phyloP scores from a whole-genome alignment of 2,888 invertebrate species.

The Andrena dorsata region DNA sequence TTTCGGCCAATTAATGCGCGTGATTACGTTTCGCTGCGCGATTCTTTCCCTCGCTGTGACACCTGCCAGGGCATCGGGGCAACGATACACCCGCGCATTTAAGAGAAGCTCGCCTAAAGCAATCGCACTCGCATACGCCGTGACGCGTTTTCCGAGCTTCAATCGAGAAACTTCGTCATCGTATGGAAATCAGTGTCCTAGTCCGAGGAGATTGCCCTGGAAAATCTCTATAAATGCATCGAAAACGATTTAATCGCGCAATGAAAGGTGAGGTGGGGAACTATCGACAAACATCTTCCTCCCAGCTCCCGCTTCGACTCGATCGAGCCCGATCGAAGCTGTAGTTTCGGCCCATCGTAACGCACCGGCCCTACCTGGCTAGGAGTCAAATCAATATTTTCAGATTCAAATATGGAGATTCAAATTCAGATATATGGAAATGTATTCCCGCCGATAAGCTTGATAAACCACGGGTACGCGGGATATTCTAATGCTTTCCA shows the following conservation, averaged over 20 bases:
- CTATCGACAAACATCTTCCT: slow-evolving; percentile 61
- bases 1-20: slow-evolving; percentile 51
- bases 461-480: slow-evolving; percentile 75
- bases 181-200: slow-evolving; percentile 35
- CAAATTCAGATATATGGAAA: slow-evolving; percentile 76
- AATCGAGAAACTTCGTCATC: slow-evolving; percentile 30
- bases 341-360: slow-evolving; percentile 34
- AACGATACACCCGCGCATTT: neutral
- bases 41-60: neutral
- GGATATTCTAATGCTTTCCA: slow-evolving; percentile 70
- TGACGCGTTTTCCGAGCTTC: neutral
- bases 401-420: slow-evolving; percentile 75
- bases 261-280: slow-evolving; percentile 56
- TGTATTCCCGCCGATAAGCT: slow-evolving; percentile 75
- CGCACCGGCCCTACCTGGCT: slow-evolving; percentile 41
- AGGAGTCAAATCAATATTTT: slow-evolving; percentile 75
- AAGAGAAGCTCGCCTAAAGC: neutral
- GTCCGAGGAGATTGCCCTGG: slow-evolving; percentile 47
- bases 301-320: slow-evolving; percentile 46
- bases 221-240: slow-evolving; percentile 69
- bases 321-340: slow-evolving; percentile 53
- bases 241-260: slow-evolving; percentile 67
- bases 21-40: neutral
- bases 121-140: slow-evolving; percentile 27
- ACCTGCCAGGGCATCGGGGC: neutral